These are phyloP conservation scores for Stomatorhinus ivindoensis DNA, from an alignment of 2,113 vertebrate genomes.

Conservation along the genomic window DNA sequence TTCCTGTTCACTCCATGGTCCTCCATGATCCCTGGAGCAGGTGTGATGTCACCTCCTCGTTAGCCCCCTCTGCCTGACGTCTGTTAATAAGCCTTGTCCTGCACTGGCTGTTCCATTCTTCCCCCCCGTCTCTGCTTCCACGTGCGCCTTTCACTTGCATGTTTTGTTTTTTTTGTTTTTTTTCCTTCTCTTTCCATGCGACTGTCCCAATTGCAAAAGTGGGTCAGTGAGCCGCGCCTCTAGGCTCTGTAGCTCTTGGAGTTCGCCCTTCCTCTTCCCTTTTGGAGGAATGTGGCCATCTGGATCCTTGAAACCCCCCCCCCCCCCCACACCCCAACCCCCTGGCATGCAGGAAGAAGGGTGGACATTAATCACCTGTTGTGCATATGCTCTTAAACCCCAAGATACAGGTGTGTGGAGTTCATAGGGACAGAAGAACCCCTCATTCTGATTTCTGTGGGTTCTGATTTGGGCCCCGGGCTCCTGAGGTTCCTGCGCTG, in stretches of 20 bases:
- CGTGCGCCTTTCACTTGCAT: not conserved
- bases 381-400: not conserved
- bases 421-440: not conserved
- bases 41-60: not conserved
- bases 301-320: not conserved
- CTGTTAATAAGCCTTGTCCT: not conserved
- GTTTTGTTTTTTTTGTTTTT: not conserved
- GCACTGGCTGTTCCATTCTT: not conserved
- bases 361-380: conserved; percentile 12
- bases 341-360: not conserved
- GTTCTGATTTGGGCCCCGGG: not conserved
- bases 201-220: conserved; percentile 1
- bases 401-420: not conserved
- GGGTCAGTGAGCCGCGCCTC: conserved; percentile 1
- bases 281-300: conserved; percentile 1
- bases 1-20: not conserved
- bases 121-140: not conserved
- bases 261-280: not conserved
- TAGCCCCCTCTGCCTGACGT: too few relatives aligned
- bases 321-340: not conserved
- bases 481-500: not conserved
- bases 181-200: not conserved
- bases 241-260: not conserved
- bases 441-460: not conserved
- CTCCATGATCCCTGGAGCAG: not conserved